Conservation (phyloP, 2,797 vertebrate species). For the Australoheros facetus region DNA sequence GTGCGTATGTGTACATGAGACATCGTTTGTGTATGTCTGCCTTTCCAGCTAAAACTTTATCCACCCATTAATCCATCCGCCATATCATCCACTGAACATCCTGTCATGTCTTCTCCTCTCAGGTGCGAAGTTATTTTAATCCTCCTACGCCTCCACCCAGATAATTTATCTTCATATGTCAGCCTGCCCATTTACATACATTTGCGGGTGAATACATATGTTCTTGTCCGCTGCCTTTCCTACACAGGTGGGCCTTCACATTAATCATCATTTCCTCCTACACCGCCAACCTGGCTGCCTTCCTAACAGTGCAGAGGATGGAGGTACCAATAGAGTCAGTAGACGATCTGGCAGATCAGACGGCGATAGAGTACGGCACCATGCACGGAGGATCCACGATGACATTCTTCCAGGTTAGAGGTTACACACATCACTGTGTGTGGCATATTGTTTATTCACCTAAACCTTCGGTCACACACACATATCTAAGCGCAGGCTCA, state of each 20-base stretch:
- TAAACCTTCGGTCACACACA: neutral
- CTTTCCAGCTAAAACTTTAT: slow-evolving; percentile 37
- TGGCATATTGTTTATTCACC: slow-evolving; percentile 30
- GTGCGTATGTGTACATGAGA: slow-evolving; percentile 9
- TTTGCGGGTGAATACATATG: slow-evolving; percentile 50
- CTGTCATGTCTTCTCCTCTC: slow-evolving; percentile 34
- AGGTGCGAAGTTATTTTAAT: slow-evolving; percentile 53
- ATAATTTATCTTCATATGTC: slow-evolving; percentile 46
- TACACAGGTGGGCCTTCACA: slow-evolving; percentile 96
- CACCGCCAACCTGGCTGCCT: slow-evolving; percentile 98
- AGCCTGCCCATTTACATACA: slow-evolving; percentile 40
- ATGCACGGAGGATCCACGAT: slow-evolving; percentile 98
- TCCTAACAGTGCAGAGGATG: slow-evolving; percentile 98
- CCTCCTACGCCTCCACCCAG: slow-evolving; percentile 25
- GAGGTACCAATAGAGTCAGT: slow-evolving; percentile 98
- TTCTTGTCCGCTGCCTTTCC: slow-evolving; percentile 35
- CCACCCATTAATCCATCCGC: slow-evolving; percentile 44
- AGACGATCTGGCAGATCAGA: slow-evolving; percentile 98
- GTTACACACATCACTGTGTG: slow-evolving; percentile 13
- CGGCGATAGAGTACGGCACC: slow-evolving; percentile 95
- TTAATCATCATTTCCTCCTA: slow-evolving; percentile 99
- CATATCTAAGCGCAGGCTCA: neutral
- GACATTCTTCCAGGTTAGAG: slow-evolving; percentile 96
- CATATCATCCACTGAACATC: slow-evolving; percentile 37
- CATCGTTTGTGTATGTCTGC: slow-evolving; percentile 17